Base-by-base conservation (phyloP, 2,113 vertebrate genomes). In the Alces alces region DNA sequence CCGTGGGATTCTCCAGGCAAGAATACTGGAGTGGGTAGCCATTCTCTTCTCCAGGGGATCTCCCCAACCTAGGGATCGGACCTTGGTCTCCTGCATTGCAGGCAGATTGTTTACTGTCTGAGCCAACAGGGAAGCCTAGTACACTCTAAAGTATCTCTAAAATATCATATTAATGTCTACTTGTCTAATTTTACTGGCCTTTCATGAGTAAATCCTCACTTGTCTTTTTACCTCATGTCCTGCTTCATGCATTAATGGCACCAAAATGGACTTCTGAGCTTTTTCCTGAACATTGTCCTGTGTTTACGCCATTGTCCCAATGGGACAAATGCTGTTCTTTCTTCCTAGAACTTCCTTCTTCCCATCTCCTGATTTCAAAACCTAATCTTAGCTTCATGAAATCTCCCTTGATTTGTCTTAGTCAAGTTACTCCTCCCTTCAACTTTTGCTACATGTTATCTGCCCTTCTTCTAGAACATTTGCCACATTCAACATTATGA, bases 341-440 rank as follows among this genome's bases (percentile, higher is more conserved):
- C 50, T 89, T 87, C 80, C 73, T 78, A 78, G 80, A 93, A 89
- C n/a, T 55, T 43, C 47, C 15, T 86, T 70, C 27, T 36, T 87
- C 23, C 45, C 5, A 6, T 36, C 43, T 76, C 17, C 39, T 21
- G 8, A 9, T 90, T 66, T 83, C 12, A 52, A 57, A 61, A 54
- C n/a, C 6, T 87, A 7, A 16, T 66, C 12, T 66, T 10, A 43
- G 23, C 27, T 73, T 54, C 8, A 2, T 5, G 52, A 23, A 60
- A 7, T 52, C 33, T 76, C 50, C 52, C 12, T 78, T 57, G 6
- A 60, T 11, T 80, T 52, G 58, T 17, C 33, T 54, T 78, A 21
- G 7, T 95, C 50, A 64, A 86, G 3, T 79, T 43, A 16, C 27
- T 54, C 28, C 33, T 79, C 15, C 54, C 6, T 85, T 55, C 21